Conservation (phyloP, 2,113 vertebrate genomes). For the Catharus minimus region DNA sequence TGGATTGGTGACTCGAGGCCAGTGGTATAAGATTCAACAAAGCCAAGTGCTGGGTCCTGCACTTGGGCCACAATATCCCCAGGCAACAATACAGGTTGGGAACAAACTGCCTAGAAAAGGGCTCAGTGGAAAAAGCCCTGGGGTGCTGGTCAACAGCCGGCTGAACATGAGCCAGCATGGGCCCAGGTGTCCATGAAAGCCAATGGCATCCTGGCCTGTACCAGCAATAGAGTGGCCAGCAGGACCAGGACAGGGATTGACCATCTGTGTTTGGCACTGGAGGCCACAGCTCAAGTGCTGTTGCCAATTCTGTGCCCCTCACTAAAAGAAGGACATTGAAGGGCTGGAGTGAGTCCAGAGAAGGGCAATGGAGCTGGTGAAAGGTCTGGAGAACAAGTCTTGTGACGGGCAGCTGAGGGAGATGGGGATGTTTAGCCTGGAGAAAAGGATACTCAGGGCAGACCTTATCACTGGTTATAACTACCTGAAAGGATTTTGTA, state of each 20-base stretch:
- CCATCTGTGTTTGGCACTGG: neutral
- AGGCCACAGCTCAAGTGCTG: neutral
- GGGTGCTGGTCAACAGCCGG: rapidly evolving
- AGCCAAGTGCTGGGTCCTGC: neutral
- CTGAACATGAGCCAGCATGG: rapidly evolving
- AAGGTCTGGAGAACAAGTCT: neutral
- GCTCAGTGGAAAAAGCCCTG: neutral
- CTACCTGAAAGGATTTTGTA: neutral
- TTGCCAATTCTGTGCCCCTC: neutral
- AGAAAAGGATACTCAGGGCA: neutral
- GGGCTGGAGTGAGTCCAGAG: neutral
- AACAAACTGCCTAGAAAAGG: neutral
- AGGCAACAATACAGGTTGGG: neutral
- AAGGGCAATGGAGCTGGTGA: rapidly evolving
- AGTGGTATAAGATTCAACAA: neutral
- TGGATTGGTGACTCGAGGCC: neutral
- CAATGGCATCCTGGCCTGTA: neutral
- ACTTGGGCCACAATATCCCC: neutral
- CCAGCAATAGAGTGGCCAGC: neutral
- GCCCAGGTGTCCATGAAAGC: neutral
- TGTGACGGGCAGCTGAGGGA: neutral
- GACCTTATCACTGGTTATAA: neutral
- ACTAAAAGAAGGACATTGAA: neutral
- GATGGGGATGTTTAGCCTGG: neutral
- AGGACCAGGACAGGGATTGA: neutral